A percentile compares a stretch with the other conserved stretches of the same genome.
Conservation (phyloP, 2,888 invertebrate genomes). For the Tipula confusa region DNA sequence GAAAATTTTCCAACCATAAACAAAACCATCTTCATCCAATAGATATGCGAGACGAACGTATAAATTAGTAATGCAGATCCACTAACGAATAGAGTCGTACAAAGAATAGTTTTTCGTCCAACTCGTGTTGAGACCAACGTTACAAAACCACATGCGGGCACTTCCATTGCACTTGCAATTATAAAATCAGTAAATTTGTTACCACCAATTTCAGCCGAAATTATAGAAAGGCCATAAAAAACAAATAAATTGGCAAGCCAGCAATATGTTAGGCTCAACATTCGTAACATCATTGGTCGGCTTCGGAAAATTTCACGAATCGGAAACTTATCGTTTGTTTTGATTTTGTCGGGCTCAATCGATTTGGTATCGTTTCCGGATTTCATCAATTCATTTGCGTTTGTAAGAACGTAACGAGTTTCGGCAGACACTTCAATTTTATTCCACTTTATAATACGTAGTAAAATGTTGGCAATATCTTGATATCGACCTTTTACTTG, state of each 20-base stretch:
- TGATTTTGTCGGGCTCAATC: neutral
- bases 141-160: conserved; percentile 66
- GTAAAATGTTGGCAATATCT: conserved; percentile 56
- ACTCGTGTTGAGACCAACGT: conserved; percentile 59
- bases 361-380: neutral
- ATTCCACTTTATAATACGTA: conserved; percentile 57
- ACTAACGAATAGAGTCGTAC: conserved; percentile 56
- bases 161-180: conserved; percentile 55
- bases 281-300: neutral
- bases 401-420: neutral
- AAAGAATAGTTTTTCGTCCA: conserved; percentile 60
- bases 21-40: conserved; percentile 37
- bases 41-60: conserved; percentile 41
- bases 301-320: conserved; percentile 37
- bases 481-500: conserved; percentile 57
- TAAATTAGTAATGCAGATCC: conserved; percentile 45
- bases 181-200: conserved; percentile 75
- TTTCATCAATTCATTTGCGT: neutral
- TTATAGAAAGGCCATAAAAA: conserved; percentile 75
- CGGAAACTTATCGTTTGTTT: conserved; percentile 32
- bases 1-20: conserved; percentile 62
- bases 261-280: conserved; percentile 58
- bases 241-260: conserved; percentile 78
- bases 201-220: conserved; percentile 67
- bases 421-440: conserved; percentile 42